Base-by-base conservation (phyloP, 2,888 invertebrate species). In the Phlogophora meticulosa region DNA sequence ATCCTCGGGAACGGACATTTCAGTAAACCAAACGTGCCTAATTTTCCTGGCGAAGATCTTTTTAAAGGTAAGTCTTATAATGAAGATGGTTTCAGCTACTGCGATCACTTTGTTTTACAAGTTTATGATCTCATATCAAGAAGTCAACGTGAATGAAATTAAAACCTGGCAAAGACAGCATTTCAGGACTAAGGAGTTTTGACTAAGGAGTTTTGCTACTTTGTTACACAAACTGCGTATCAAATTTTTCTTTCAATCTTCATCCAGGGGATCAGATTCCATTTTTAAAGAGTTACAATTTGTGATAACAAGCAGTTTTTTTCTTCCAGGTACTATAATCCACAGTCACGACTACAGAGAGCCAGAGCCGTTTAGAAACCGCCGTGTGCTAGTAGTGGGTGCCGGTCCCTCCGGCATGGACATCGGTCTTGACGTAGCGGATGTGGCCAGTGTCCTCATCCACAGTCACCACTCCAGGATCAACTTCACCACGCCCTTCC, bases 321-420 rank as follows among this genome's bases (percentile, higher is more conserved):
- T 43, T 40, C 2, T 36, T 45, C 1, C 91, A 86, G 98, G 98
- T 1, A 90, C 92, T 61, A 91, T 97, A 56, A 91, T 97, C 11
- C 98, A 98, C 90, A 98, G 98, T 81, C 97, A 98, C 87, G 96
- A 97, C 85, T 98, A 98, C 88, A 94, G 97, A 82, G 94, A 92
- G 20, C 97, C 97, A 0, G 96, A 96, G 0, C 85, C 88, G 0
- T 98, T 96, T 87, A 88, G 84, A 36, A 95, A 95, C 28, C 96
- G 96, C 70, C 94, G 91, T 1, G 97, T 98, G 0, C 90, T 97
- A 1, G 88, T 97, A 13, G 92, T 98, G 2, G 98, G 98, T 0
- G 97, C 97, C 0, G 97, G 97, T 0, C 96, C 97, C 0, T 98
- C 98, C 0, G 98, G 97, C 1, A 94, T 97, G 86, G 98, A 98